phyloP scores from a whole-genome alignment of 2,888 invertebrate species.

The Aporophyla lueneburgensis region DNA sequence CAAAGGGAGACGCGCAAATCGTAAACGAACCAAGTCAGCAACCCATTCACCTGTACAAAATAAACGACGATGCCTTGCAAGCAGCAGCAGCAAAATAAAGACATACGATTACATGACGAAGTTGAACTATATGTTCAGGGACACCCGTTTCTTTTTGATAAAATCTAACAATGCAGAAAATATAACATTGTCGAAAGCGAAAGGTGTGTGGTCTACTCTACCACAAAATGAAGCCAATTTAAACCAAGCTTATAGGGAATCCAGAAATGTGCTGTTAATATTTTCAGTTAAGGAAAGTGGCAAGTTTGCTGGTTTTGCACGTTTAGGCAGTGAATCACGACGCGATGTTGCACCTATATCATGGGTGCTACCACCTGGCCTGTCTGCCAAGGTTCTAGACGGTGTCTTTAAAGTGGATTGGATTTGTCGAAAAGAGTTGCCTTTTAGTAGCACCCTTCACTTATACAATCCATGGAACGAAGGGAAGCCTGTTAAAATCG shows the following conservation, averaged over 20 bases:
- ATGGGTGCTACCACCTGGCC: slow-evolving; percentile 98
- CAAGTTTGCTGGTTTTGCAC: slow-evolving; percentile 98
- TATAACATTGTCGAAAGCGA: slow-evolving; percentile 97
- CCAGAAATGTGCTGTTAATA: slow-evolving; percentile 97
- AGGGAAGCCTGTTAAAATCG: slow-evolving; percentile 99
- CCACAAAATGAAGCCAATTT: slow-evolving; percentile 99
- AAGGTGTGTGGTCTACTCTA: slow-evolving; percentile 99
- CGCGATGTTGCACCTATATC: slow-evolving; percentile 97
- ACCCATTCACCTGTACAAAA: slow-evolving; percentile 84
- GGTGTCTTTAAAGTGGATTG: slow-evolving; percentile 99
- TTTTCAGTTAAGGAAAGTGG: slow-evolving; percentile 99
- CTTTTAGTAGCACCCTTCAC: slow-evolving; percentile 97
- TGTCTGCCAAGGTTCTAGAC: slow-evolving; percentile 97
- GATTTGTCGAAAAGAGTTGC: slow-evolving; percentile 98
- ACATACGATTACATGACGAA: slow-evolving; percentile 96
- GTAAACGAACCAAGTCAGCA: slow-evolving; percentile 89
- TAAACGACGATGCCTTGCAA: slow-evolving; percentile 81
- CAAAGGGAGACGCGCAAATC: slow-evolving; percentile 90
- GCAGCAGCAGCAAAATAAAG: slow-evolving; percentile 88
- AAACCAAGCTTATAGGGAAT: slow-evolving; percentile 98
- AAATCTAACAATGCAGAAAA: slow-evolving; percentile 99
- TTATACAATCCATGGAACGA: slow-evolving; percentile 99
- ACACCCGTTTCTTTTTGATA: slow-evolving; percentile 98
- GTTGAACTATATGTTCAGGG: slow-evolving; percentile 98
- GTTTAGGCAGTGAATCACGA: slow-evolving; percentile 96